These are phyloP conservation scores for Puffinus mauretanicus DNA, from an alignment of 2,113 vertebrate species.

Conservation along the genomic window DNA sequence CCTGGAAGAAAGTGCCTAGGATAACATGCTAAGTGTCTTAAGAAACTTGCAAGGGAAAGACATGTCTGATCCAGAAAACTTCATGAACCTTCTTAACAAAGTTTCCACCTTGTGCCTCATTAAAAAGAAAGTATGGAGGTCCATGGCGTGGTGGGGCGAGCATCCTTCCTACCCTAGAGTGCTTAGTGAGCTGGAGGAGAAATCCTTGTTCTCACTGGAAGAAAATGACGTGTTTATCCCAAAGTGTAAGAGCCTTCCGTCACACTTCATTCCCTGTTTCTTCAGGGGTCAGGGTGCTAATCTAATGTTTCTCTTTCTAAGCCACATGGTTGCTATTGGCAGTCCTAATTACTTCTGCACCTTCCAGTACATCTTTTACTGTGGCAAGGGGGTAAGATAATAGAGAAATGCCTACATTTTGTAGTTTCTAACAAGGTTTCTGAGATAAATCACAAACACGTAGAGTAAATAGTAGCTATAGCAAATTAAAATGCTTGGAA, in stretches of 20 bases:
- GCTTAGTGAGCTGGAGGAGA: neutral
- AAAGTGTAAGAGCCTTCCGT: accelerated
- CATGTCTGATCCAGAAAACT: neutral
- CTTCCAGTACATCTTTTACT: neutral
- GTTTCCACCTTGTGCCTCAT: neutral
- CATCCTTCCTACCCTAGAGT: neutral
- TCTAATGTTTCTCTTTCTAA: neutral
- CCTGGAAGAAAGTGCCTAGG: neutral
- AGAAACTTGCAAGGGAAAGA: neutral
- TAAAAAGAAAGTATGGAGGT: neutral
- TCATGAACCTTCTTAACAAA: neutral
- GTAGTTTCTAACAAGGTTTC: neutral
- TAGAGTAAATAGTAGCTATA: neutral
- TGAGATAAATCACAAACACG: neutral
- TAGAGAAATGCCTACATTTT: neutral
- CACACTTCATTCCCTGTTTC: neutral
- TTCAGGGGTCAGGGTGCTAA: neutral
- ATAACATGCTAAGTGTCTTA: neutral
- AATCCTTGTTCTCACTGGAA: neutral
- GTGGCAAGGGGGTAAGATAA: neutral
- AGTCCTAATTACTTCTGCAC: neutral
- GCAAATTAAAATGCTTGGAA: neutral
- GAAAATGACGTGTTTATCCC: neutral
- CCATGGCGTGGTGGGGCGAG: accelerated
- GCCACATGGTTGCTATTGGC: neutral